Evolutionary conservation across 2,113 vertebrate genomes (phyloP).

Genomic region (Sturnus vulgaris): DNA sequence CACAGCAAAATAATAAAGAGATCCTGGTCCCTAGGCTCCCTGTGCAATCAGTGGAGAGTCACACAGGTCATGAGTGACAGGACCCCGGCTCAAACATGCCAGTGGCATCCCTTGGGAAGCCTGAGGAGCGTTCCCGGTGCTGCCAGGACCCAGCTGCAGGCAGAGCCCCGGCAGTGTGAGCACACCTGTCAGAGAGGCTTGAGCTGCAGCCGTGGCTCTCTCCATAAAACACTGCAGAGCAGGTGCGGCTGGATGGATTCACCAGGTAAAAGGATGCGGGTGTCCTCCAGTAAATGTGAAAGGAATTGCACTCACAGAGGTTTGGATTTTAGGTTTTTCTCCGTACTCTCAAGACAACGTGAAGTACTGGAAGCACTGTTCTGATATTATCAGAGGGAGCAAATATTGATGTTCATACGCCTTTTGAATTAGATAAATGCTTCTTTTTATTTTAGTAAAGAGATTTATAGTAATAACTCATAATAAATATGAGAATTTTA

Average conservation of each 20-base stretch:
- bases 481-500: conserved; percentile 18
- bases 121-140: background rate
- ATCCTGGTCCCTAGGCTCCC: background rate
- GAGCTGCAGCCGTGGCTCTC: background rate
- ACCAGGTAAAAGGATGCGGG: background rate
- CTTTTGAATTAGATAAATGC: background rate
- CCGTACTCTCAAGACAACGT: background rate
- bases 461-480: background rate
- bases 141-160: background rate
- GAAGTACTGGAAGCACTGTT: background rate
- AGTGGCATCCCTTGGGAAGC: background rate
- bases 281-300: background rate
- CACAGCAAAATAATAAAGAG: background rate
- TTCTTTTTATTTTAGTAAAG: conserved; percentile 15
- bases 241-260: background rate
- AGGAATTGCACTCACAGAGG: background rate
- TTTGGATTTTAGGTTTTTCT: background rate
- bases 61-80: background rate
- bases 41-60: background rate
- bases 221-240: background rate
- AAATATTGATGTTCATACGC: background rate
- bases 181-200: background rate
- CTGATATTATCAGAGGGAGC: background rate
- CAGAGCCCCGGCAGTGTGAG: background rate
- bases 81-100: background rate